phyloP scores from a whole-genome alignment of 2,113 vertebrate genomes.

The Micronycteris hirsuta region DNA sequence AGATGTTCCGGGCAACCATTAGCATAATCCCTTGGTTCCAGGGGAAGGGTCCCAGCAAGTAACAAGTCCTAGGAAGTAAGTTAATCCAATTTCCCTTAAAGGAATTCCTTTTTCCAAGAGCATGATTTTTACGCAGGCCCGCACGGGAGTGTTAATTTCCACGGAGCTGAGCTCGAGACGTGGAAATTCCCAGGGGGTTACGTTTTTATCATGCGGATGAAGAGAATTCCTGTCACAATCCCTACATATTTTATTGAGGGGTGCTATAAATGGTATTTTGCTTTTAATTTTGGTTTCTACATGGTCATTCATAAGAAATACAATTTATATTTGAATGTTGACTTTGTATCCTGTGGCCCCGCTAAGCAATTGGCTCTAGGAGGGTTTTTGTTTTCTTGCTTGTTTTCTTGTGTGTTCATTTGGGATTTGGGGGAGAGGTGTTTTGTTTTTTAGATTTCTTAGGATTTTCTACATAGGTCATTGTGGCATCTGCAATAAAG shows the following conservation, averaged over 20 bases:
- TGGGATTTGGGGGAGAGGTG: not conserved
- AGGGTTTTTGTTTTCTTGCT: not conserved
- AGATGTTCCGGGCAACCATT: too few relatives aligned
- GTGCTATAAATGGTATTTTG: not conserved
- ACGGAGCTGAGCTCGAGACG: too few relatives aligned
- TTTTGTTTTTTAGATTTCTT: not conserved
- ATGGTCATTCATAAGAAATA: not conserved
- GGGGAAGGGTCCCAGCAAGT: too few relatives aligned
- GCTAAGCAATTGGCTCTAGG: not conserved
- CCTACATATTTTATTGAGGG: not conserved
- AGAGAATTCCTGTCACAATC: too few relatives aligned
- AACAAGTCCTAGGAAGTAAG: too few relatives aligned
- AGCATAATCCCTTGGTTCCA: too few relatives aligned
- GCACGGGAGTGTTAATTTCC: too few relatives aligned
- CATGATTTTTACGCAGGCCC: too few relatives aligned
- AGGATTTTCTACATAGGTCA: not conserved
- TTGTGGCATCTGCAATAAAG: not conserved
- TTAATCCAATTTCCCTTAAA: too few relatives aligned
- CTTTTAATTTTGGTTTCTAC: constrained; percentile 1
- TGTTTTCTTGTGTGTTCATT: not conserved
- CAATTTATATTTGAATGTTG: not conserved
- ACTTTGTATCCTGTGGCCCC: not conserved
- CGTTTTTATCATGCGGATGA: too few relatives aligned
- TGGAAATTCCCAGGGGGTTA: too few relatives aligned
- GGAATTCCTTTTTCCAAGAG: too few relatives aligned